Conservation (phyloP, 2,113 vertebrate genomes). For the Cinclus mexicanus region DNA sequence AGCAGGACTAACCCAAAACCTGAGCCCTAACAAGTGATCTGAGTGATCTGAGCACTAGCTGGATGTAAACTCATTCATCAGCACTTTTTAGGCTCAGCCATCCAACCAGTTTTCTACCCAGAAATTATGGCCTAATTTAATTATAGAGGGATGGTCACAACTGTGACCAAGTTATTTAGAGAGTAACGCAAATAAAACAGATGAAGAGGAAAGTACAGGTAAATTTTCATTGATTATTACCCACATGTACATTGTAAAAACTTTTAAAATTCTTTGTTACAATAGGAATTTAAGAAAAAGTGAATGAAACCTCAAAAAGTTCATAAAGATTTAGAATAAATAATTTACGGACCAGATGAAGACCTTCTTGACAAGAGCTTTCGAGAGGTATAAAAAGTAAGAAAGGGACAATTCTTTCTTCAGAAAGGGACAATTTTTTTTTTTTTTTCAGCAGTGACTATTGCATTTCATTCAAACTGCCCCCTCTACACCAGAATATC, state of each 20-base stretch:
- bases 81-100: neutral
- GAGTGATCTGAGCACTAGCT: neutral
- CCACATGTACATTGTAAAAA: rapidly evolving
- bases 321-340: neutral
- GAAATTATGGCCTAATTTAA: neutral
- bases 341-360: neutral
- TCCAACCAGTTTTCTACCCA: neutral
- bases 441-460: neutral
- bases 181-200: neutral
- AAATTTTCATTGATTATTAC: neutral
- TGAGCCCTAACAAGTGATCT: neutral
- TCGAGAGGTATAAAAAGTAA: neutral
- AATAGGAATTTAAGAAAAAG: neutral
- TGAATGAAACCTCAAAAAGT: rapidly evolving
- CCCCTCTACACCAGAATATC: neutral
- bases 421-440: neutral
- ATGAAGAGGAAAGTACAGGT: neutral
- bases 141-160: neutral
- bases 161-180: neutral
- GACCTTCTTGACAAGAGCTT: neutral
- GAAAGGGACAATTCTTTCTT: neutral
- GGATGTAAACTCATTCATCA: neutral
- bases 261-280: neutral
- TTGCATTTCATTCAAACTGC: neutral
- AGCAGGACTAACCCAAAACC: neutral